Base-by-base conservation (phyloP, 2,888 invertebrate genomes). In the Phyllotreta cruciferae region DNA sequence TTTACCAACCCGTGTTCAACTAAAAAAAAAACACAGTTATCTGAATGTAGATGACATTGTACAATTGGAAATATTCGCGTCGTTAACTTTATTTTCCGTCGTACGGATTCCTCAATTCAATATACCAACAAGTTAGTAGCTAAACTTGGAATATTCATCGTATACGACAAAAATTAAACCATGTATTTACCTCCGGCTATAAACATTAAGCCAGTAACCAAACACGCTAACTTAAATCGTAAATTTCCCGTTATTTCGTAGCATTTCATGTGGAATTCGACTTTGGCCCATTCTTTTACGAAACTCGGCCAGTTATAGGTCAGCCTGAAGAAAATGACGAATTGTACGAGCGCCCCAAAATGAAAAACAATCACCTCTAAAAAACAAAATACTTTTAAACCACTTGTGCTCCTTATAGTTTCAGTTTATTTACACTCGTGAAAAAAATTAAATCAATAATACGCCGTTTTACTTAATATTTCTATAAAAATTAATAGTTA, bases 1-100 rank as follows among this genome's bases (percentile, higher is more conserved):
- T 61, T 69, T 6, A 67, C 69, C 47, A 69, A 53, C 7, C 54
- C 49, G 56, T 72, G 72, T 57, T 72, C 72, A 45, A 72, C 72
- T 72, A 34, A 62, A 67, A 66, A 38, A 49, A 6, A 34, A 14
- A 14, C 6, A 35, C 3, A 3, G 44, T 1, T 54, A n/a, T 50
- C 35, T 50, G 2, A 10, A 34, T 3, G 9, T 47, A 5, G 42
- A 41, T 11, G 41, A 53, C 60, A 37, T 34, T 42, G 44, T 36
- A 53, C 60, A 24, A 53, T 60, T 6, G 45, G 9, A 56, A 61
- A 54, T 14, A 64, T 61, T 8, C 13, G n/a, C 34, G 44, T 38
- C 56, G 45, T 1, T 34, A 41, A n/a, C 11, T 24, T 24, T 24
- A 24, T 24, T 24, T 24, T 24, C 24, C 24, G 24, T 24, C 24